Evolutionary conservation across 2,888 invertebrate genomes (phyloP).

Genomic region (Diloba caeruleocephala): DNA sequence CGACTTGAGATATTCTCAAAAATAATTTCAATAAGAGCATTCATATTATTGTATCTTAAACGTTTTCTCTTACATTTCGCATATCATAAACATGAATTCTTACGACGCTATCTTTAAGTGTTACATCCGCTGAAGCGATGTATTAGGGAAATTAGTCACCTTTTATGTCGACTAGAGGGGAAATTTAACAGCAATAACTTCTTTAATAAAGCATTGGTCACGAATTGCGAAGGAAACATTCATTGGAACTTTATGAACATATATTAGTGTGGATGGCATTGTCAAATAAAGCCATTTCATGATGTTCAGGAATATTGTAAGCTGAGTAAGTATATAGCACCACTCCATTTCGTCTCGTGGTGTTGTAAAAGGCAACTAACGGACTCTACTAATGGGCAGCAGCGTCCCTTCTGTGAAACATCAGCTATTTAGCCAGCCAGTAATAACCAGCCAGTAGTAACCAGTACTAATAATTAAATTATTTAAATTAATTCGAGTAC

Average conservation of each 20-base stretch:
- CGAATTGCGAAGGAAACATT: conserved; percentile 52
- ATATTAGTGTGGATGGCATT: conserved; percentile 24
- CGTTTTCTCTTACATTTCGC: conserved; percentile 57
- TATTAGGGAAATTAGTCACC: conserved; percentile 77
- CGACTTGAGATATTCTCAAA: conserved; percentile 43
- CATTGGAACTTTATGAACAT: conserved; percentile 52
- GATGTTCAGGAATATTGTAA: no score
- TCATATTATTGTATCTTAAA: conserved; percentile 46
- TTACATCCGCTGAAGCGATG: conserved; percentile 64
- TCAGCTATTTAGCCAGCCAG: no score
- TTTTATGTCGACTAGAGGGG: conserved; percentile 71
- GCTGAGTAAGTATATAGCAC: no score
- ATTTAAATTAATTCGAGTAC: no score
- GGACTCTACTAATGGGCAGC: no score
- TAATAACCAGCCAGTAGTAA: no score
- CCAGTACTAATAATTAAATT: no score
- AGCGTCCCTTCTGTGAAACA: no score
- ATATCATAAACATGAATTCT: conserved; percentile 72
- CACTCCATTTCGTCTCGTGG: no score
- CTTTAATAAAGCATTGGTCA: conserved; percentile 52
- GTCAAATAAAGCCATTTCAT: no score
- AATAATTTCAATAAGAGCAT: conserved; percentile 38
- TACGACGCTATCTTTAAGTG: conserved; percentile 64
- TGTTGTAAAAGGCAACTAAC: no score
- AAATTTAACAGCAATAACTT: conserved; percentile 73